phyloP scores from a whole-genome alignment of 2,797 vertebrate genomes.

The Siniperca scherzeri region DNA sequence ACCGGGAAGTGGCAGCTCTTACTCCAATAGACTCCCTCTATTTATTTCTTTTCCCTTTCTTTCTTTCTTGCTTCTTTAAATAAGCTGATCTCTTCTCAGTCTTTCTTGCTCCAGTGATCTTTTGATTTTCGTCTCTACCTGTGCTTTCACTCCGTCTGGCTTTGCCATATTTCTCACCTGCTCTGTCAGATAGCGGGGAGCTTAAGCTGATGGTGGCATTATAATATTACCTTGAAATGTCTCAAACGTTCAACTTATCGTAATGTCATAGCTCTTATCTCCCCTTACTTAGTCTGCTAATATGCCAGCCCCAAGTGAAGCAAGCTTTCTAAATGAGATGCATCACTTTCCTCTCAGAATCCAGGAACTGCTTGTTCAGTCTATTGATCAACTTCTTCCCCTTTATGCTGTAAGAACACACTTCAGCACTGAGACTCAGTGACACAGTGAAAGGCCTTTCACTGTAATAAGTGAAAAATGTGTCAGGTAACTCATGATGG shows the following conservation, averaged over 20 bases:
- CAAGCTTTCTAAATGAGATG: constrained; percentile 54
- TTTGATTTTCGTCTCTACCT: constrained; percentile 52
- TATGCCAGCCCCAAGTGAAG: constrained; percentile 37
- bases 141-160: constrained; percentile 25
- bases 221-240: constrained; percentile 78
- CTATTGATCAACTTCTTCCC: constrained; percentile 47
- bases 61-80: constrained; percentile 29
- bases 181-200: constrained; percentile 58
- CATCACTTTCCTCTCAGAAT: constrained; percentile 41
- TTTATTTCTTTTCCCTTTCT: constrained; percentile 10
- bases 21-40: constrained; percentile 24
- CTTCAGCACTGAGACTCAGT: constrained; percentile 16
- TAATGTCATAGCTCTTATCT: constrained; percentile 74
- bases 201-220: constrained; percentile 75
- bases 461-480: constrained; percentile 18
- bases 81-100: constrained; percentile 46
- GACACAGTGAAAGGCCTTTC: constrained; percentile 25
- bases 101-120: constrained; percentile 49
- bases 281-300: constrained; percentile 43
- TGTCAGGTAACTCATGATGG: constrained; percentile 30
- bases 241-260: constrained; percentile 67
- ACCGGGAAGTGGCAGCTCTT: constrained; percentile 53
- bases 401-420: constrained; percentile 34
- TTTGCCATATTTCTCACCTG: constrained; percentile 45
- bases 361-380: constrained; percentile 33